phyloP scores from a whole-genome alignment of 2,113 vertebrate genomes.

The Accipiter cooperii region DNA sequence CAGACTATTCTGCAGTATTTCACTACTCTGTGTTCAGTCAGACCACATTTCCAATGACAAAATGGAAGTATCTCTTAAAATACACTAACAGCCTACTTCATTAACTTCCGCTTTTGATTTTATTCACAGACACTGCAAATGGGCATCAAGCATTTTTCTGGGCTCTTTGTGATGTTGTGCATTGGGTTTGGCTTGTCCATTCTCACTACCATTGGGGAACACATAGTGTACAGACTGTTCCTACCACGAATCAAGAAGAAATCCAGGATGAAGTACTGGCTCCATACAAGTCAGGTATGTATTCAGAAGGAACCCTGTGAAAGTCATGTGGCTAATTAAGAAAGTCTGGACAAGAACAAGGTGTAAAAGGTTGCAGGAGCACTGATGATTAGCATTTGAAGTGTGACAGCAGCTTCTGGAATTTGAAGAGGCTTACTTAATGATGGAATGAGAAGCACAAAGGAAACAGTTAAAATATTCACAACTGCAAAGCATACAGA shows the following conservation, averaged over 20 bases:
- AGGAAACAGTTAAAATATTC: not conserved
- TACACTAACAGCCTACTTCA: not conserved
- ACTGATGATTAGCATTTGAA: not conserved
- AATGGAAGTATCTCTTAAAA: not conserved
- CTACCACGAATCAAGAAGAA: constrained; percentile 89
- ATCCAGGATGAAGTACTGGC: constrained; percentile 90
- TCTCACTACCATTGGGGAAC: constrained; percentile 90
- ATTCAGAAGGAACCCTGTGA: not conserved
- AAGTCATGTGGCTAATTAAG: not conserved
- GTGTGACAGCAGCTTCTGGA: not conserved
- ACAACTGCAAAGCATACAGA: not conserved
- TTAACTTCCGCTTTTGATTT: not conserved
- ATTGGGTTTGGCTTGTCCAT: constrained; percentile 90
- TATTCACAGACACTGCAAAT: constrained; percentile 89
- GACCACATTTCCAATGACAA: not conserved
- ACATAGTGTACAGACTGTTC: constrained; percentile 86
- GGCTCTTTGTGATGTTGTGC: constrained; percentile 94
- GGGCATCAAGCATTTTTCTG: constrained; percentile 98
- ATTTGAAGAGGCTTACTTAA: not conserved
- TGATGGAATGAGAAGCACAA: not conserved
- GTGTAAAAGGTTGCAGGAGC: not conserved
- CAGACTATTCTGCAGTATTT: not conserved
- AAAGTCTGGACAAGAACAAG: not conserved
- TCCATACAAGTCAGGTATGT: constrained; percentile 94
- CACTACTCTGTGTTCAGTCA: not conserved